A percentile compares a stretch with the other conserved stretches of the same genome.
phyloP scores from a whole-genome alignment of 2,888 invertebrate genomes.

The Odontocerum albicorne region DNA sequence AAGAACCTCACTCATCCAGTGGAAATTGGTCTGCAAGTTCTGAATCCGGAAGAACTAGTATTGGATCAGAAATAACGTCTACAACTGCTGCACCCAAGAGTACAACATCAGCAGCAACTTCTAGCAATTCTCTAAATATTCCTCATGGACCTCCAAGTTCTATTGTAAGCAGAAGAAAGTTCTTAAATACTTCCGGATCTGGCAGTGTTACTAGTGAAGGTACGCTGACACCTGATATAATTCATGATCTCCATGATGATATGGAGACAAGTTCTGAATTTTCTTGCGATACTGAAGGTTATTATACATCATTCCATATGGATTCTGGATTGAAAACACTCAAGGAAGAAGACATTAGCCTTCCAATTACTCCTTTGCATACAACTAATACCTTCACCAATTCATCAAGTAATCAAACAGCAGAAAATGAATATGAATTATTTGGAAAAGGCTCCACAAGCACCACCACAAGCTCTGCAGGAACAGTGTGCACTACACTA shows the following conservation, averaged over 20 bases:
- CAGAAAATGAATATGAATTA: slow-evolving; percentile 87
- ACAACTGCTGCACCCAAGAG: slow-evolving; percentile 72
- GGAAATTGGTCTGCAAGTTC: slow-evolving; percentile 96
- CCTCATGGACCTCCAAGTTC: slow-evolving; percentile 68
- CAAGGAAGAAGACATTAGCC: slow-evolving; percentile 68
- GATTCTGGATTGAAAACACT: slow-evolving; percentile 90
- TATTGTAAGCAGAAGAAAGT: slow-evolving; percentile 66
- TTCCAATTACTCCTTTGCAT: slow-evolving; percentile 71
- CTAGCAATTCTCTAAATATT: slow-evolving; percentile 68
- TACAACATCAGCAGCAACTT: slow-evolving; percentile 67
- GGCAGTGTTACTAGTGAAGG: slow-evolving; percentile 85
- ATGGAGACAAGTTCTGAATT: slow-evolving; percentile 89
- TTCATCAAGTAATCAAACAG: slow-evolving; percentile 71
- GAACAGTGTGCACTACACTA: slow-evolving; percentile 84
- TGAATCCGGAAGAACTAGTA: slow-evolving; percentile 82
- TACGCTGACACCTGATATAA: slow-evolving; percentile 81
- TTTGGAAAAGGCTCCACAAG: slow-evolving; percentile 92
- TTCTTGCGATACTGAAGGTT: slow-evolving; percentile 96
- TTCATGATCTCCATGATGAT: slow-evolving; percentile 78
- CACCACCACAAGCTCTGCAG: slow-evolving; percentile 88
- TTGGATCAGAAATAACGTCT: slow-evolving; percentile 79
- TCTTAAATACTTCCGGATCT: slow-evolving; percentile 74
- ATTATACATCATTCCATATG: slow-evolving; percentile 96
- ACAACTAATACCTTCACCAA: slow-evolving; percentile 70
- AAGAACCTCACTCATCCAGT: slow-evolving; percentile 85